Base-by-base conservation (phyloP, 92 coral and sea anemone genomes). In the Parazoanthus darwini region DNA sequence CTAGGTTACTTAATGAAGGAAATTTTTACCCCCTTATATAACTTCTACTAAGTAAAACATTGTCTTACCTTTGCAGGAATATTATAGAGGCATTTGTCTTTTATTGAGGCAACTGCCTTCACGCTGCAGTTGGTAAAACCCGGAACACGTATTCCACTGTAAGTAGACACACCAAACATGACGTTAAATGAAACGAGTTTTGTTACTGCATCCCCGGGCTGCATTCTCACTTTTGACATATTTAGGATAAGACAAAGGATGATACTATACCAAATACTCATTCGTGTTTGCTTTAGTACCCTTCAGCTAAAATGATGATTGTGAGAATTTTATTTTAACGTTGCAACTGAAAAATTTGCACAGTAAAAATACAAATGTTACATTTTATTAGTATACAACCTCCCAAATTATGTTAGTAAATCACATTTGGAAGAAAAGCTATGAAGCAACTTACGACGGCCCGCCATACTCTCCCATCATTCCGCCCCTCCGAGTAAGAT, bases 101-200 rank as follows among this genome's bases (percentile, higher is more conserved):
- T 75, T 26, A 86, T 74, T 43, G 25, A 6, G 5, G 50, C 50
- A 38, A 86, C 8, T 35, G 42, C 22, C 26, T 15, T 36, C 73
- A 86, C 59, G 22, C 88, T 86, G 25, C 88, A 86, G 82, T 86
- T 77, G 54, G 86, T 67, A 81, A 92, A 94, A 35, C 96, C 96
- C n/a, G 96, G 90, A 23, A 94, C 93, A 35, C 94, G 91, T 63
- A 63, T 18, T 23, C 59, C 59, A 14, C 70, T 63, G 70, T 63
- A 63, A 26, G 6, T 16, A 3, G 22, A 63, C 25, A 63, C 25
- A 63, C 7, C 70, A 63, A 63, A 18, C 6, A 54, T 54, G 59
- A 11, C 59, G 2, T 11, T 54, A 54, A 0, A 11, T 11, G 59
- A 54, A 11, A 13, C 14, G 13, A 18, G 3, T 20, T 58, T 63